Base-by-base conservation (phyloP, 2,113 vertebrate genomes). In the Rhynchopsitta pachyrhyncha region DNA sequence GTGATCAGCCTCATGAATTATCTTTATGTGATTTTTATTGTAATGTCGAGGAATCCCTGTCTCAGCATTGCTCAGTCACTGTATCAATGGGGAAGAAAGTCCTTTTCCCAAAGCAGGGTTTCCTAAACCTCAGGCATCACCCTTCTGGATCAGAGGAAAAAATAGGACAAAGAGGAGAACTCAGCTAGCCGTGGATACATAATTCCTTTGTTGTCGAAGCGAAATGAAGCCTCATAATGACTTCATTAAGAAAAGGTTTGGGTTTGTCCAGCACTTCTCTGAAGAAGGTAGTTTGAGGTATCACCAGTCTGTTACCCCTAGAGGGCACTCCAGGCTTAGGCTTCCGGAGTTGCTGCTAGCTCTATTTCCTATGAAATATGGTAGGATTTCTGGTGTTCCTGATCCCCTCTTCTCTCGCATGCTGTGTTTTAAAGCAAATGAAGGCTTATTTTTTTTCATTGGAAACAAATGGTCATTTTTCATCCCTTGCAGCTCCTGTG, bases 321-420 rank as follows among this genome's bases (percentile, higher is more conserved):
- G 97, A 92, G 96, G 96, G 96, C 95, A 94, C 92, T 90, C 53
- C 49, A 66, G 76, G 44, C 88, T 94, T 24, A 52, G 53, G 13
- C 68, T 92, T 10, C 2, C 2, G 0, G 3, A 1, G 9, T 3
- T 89, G 62, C 57, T 6, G 16, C 0, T 14, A 1, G 19, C 19
- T 70, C 59, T 6, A 0, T 35, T 76, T 52, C 11, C 55, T 6
- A 0, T n/a, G 68, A 13, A 3, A 75, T 28, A 11, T 16, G 57
- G 5, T 2, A 13, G 73, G 11, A 39, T 77, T 89, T 80, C 28
- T 35, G 14, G 8, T 23, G 49, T 7, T 39, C 70, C 84, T 41
- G 33, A 20, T 64, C 31, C n/a, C 10, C 52, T 63, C 27, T 39
- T 77, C 31, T 37, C 41, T 74, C 24, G 28, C 47, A 44, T 71